phyloP scores from a whole-genome alignment of 1,140 invertebrate genomes.

The Mercenaria mercenaria region DNA sequence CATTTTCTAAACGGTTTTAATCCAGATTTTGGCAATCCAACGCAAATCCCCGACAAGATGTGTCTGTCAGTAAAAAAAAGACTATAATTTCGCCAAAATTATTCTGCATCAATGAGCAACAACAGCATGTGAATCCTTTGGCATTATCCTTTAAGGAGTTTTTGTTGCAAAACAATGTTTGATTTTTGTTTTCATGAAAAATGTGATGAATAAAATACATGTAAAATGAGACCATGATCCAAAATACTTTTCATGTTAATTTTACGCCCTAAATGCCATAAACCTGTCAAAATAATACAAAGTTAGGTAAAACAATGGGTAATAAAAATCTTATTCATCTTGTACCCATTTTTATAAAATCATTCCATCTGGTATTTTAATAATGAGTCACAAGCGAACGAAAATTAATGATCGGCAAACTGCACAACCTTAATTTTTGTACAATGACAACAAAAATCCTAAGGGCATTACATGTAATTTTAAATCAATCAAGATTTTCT shows the following conservation, averaged over 20 bases:
- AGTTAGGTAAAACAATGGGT: background rate
- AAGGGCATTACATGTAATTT: background rate
- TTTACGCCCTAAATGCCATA: background rate
- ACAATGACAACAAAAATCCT: background rate
- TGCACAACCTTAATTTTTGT: background rate
- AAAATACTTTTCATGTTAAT: background rate
- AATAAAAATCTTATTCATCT: background rate
- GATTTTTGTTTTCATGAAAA: no score
- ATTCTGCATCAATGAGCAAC: no score
- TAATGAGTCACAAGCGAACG: background rate
- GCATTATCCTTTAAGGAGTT: no score
- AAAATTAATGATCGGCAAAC: background rate
- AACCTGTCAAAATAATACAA: background rate
- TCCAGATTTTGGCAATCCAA: background rate
- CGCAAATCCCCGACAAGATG: no score
- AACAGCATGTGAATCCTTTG: no score
- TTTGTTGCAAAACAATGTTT: no score
- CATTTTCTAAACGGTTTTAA: background rate
- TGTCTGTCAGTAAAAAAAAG: no score
- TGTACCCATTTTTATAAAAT: background rate
- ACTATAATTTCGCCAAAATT: no score
- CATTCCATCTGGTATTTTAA: slow-evolving; percentile 11
- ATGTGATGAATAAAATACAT: no score
- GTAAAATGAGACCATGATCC: background rate
- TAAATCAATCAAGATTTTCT: slow-evolving; percentile 11